phyloP scores from a whole-genome alignment of 2,797 vertebrate genomes.

The Capromys pilorides region DNA sequence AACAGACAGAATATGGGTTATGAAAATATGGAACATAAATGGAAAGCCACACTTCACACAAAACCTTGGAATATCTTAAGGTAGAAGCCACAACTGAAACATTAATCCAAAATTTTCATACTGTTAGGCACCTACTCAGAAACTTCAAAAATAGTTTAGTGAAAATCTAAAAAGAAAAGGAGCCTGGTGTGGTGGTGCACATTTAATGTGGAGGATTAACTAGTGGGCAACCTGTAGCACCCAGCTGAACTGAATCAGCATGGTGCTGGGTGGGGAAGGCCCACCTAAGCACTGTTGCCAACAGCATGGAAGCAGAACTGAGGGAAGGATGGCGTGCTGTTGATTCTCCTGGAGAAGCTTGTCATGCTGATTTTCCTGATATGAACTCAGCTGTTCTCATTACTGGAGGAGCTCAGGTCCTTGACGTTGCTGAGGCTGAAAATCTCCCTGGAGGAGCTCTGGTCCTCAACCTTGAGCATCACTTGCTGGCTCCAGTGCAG shows the following conservation, averaged over 20 bases:
- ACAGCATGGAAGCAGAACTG: neutral
- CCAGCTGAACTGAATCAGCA: neutral
- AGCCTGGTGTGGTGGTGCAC: neutral
- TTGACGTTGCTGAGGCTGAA: neutral
- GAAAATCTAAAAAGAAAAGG: slow-evolving; percentile 25
- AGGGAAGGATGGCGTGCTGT: neutral
- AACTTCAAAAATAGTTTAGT: neutral
- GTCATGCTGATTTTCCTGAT: neutral
- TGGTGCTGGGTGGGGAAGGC: neutral
- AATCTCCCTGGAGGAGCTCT: neutral
- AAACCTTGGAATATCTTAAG: slow-evolving; percentile 11
- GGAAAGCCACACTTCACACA: neutral
- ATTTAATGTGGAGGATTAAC: neutral
- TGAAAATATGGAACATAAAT: slow-evolving; percentile 49
- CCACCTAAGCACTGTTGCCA: neutral
- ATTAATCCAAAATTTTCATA: slow-evolving; percentile 23
- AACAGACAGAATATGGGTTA: slow-evolving; percentile 9
- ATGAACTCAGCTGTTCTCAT: neutral
- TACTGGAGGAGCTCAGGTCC: neutral
- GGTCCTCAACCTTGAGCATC: neutral
- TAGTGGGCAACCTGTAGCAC: neutral
- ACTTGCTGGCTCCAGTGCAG: neutral
- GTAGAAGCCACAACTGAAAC: neutral
- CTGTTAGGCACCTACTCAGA: neutral
- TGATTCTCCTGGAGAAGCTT: neutral